Base-by-base conservation (phyloP, 2,888 invertebrate genomes). In the Ditula angustiorana region DNA sequence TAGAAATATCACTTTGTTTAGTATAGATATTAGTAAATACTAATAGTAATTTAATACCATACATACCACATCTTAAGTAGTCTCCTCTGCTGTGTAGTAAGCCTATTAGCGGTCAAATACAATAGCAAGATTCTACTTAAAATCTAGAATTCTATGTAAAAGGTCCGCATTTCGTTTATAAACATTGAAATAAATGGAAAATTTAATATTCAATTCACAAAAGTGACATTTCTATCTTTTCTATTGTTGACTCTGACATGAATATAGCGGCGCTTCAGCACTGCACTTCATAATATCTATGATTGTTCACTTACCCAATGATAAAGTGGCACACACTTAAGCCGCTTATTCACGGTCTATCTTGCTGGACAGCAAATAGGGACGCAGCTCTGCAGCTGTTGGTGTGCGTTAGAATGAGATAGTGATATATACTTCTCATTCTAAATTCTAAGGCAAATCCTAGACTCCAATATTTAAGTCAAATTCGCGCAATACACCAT, bases 1-100 rank as follows among this genome's bases (percentile, higher is more conserved):
- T 23, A 65, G 65, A 74, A 62, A 53, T 49, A 41, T 16, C 30
- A 7, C 28, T 57, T 28, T 13, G 21, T 77, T 79, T 79, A 67
- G 66, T 28, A 71, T 63, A 26, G 77, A 79, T 28, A 28, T 28
- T 50, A 50, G n/a, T n/a, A 21, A 26, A 50, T 28, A 28, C 28
- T 16, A 49, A 16, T n/a, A 28, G 28, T 1, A 11, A 16, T 8
- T 11, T 7, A 3, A 33, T n/a, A n/a, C n/a, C n/a, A 21, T 33
- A 23, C 53, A 2, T 35, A 35, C 53, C 53, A 53, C 53, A 53
- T 41, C 41, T 41, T 41, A 10, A 13, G 13, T 41, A 41, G 19
- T n/a, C 2, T 41, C 19, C 19, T 7, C 10, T 41, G 19, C 10
- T 41, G 8, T 8, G 19, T 8, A 41, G 19, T 4, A 2, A 19